Conservation (phyloP, 1,140 invertebrate genomes). For the Asobara japonica region DNA sequence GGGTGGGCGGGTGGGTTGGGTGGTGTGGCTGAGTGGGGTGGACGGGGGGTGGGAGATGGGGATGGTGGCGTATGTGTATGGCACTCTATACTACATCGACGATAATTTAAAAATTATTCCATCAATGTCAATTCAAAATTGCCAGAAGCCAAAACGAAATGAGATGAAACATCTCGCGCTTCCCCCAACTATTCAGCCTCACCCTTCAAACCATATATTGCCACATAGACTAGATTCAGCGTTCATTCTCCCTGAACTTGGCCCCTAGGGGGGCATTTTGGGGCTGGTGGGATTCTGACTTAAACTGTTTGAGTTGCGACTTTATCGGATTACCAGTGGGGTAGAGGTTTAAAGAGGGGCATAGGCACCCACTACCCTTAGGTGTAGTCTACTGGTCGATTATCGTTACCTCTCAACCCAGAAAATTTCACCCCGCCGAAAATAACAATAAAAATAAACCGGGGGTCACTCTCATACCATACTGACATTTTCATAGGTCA, state of each 20-base stretch:
- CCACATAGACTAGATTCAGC: background rate
- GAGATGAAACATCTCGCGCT: background rate
- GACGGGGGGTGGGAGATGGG: no score
- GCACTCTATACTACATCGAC: no score
- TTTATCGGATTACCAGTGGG: slow-evolving; percentile 55
- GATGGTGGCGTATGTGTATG: no score
- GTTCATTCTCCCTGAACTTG: slow-evolving; percentile 6
- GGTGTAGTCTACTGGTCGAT: background rate
- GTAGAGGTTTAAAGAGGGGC: background rate
- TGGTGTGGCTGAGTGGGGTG: no score
- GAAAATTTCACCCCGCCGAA: background rate
- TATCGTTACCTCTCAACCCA: slow-evolving; percentile 9
- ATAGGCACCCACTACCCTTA: background rate
- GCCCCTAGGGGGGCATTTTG: slow-evolving; percentile 34
- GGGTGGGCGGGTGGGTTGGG: no score
- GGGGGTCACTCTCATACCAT: background rate
- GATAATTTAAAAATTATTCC: no score
- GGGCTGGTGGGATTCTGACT: slow-evolving; percentile 41
- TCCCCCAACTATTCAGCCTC: no score
- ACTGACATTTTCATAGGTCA: no score
- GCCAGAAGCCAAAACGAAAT: background rate
- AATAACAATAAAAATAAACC: background rate
- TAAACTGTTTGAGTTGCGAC: slow-evolving; percentile 63
- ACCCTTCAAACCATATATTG: background rate
- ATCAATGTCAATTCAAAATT: background rate